Evolutionary conservation across 1,140 invertebrate species (phyloP), one percentile per base, ranked within the genome.

Genomic region (Papilio helenus): DNA sequence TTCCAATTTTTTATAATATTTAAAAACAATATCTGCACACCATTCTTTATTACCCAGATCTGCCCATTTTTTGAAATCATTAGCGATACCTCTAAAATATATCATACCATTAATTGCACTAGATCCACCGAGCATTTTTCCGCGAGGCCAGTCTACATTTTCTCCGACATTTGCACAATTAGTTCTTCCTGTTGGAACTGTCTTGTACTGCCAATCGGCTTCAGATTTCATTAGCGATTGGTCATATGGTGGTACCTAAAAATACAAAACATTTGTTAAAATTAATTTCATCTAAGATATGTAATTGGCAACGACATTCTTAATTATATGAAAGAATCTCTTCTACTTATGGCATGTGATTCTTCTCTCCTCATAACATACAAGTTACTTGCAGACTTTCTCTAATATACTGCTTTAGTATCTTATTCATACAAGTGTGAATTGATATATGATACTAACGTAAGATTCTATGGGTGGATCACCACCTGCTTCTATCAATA

Each of bases 101-200:
- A 97, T 95, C 97, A 98, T 97, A 1, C 95, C 97, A 92, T 98
- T 98, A 1, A 97, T 95, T 0, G 95, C 96, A 0, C 96, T 96
- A 42, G 95, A 95, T 0, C 98, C 98, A 7, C 98, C 98, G 2
- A 97, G 85, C 73, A 95, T 96, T 86, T 96, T 96, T 0, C 97
- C 97, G 44, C 96, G 95, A 0, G 96, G 94, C 96, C 96, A 97
- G 1, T 68, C 0, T 18, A 68, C 4, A 16, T 3, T 68, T 34
- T 18, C 61, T 68, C 61, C 61, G 26, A 68, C 26, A 34, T 68
- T 68, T 68, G 61, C 61, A 34, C 61, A 16, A 16, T 18, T 68
- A 29, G 26, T 68, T 29, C 16, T 68, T 68, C 61, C 61, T 34
- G 61, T 68, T 68, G 61, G 26, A 16, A 29, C 90, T 82, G 1